These are phyloP conservation scores for Penaeus vannamei DNA, from an alignment of 1,140 invertebrate genomes.

Conservation along the genomic window DNA sequence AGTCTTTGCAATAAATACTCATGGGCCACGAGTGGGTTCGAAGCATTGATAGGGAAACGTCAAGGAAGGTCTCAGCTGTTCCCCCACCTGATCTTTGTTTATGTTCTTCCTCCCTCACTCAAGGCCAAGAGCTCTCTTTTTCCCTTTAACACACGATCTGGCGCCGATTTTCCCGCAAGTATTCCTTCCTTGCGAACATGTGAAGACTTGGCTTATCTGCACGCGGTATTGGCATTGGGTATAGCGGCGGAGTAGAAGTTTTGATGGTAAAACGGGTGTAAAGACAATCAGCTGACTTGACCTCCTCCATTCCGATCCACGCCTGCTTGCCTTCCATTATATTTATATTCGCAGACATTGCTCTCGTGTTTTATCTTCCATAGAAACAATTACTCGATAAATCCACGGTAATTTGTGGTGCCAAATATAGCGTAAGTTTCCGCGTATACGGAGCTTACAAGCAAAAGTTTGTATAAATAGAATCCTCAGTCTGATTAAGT, in stretches of 20 bases:
- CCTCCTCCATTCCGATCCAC: slow-evolving; percentile 42
- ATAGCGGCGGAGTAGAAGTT: background rate
- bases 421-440: too few relatives aligned
- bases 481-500: too few relatives aligned
- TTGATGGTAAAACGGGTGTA: background rate
- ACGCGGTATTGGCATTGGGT: background rate
- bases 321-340: slow-evolving; percentile 17
- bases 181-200: background rate
- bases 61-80: slow-evolving; percentile 44
- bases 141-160: too few relatives aligned
- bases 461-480: too few relatives aligned
- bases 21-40: background rate
- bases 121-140: slow-evolving; percentile 35
- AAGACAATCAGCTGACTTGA: slow-evolving; percentile 27
- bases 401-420: too few relatives aligned
- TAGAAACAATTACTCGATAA: too few relatives aligned
- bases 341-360: too few relatives aligned
- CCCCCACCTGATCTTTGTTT: slow-evolving; percentile 61
- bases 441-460: too few relatives aligned
- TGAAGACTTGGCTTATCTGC: background rate
- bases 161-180: background rate
- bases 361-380: too few relatives aligned
- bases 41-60: slow-evolving; percentile 23
- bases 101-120: slow-evolving; percentile 28
- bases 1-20: too few relatives aligned